Conservation (phyloP, 1,140 invertebrate genomes). For the Mamestra configurata region DNA sequence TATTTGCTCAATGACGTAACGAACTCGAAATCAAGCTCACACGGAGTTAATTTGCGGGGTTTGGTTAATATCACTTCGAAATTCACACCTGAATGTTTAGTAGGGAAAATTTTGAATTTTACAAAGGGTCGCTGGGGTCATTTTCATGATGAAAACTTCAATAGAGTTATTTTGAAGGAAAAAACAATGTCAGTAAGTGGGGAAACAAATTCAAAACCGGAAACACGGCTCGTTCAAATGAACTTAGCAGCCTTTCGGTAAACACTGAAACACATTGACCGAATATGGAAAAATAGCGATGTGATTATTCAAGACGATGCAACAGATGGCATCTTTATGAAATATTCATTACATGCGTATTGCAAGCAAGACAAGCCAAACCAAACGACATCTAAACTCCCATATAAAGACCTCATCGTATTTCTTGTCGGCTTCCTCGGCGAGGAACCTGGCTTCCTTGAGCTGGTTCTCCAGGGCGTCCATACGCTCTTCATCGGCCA, state of each 20-base stretch:
- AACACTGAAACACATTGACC: slow-evolving; percentile 26
- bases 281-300: slow-evolving; percentile 28
- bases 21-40: slow-evolving; percentile 46
- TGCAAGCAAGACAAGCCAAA: slow-evolving; percentile 74
- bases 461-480: slow-evolving; percentile 99
- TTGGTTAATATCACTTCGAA: slow-evolving; percentile 52
- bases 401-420: slow-evolving; percentile 97
- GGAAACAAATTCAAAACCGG: slow-evolving; percentile 31
- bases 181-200: slow-evolving; percentile 42
- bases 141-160: neutral
- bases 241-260: neutral
- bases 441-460: slow-evolving; percentile 99
- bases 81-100: slow-evolving; percentile 48
- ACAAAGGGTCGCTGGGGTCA: slow-evolving; percentile 6
- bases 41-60: slow-evolving; percentile 51
- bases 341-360: slow-evolving; percentile 57
- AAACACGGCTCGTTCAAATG: neutral
- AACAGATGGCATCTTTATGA: slow-evolving; percentile 48
- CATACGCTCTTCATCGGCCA: slow-evolving; percentile 99
- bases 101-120: slow-evolving; percentile 32
- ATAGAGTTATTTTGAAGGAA: slow-evolving; percentile 23
- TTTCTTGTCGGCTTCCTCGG: slow-evolving; percentile 99
- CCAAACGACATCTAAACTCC: slow-evolving; percentile 83
- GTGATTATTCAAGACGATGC: slow-evolving; percentile 47
- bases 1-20: slow-evolving; percentile 52